Evolutionary conservation across 2,797 vertebrate genomes (phyloP).

Genomic region (Crenuchus spilurus): DNA sequence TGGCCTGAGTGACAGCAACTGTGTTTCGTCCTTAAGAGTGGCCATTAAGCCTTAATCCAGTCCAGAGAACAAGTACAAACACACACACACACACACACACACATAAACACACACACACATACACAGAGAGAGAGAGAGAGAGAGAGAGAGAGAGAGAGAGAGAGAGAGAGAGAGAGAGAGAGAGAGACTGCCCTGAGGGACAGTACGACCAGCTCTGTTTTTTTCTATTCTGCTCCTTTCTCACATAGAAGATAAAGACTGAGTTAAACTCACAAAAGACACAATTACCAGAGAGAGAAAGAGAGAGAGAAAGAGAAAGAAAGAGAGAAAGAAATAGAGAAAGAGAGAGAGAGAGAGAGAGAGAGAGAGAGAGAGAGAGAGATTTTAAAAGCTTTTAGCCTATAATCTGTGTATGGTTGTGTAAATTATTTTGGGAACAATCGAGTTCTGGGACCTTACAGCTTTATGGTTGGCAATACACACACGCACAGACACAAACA

Average conservation of each 20-base stretch:
- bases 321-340: constrained; percentile 36
- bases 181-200: constrained; percentile 57
- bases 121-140: no score
- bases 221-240: constrained; percentile 71
- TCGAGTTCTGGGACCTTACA: background rate
- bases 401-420: background rate
- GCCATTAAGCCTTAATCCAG: constrained; percentile 54
- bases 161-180: no score
- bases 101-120: constrained; percentile 63
- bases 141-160: no score
- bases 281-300: constrained; percentile 69
- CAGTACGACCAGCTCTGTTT: constrained; percentile 70
- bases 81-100: constrained; percentile 12
- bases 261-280: constrained; percentile 77
- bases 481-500: constrained; percentile 34
- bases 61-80: constrained; percentile 27
- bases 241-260: constrained; percentile 66
- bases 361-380: constrained; percentile 32
- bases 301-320: constrained; percentile 41
- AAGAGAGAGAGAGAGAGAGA: constrained; percentile 44
- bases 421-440: background rate
- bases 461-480: constrained; percentile 47
- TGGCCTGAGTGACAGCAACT: constrained; percentile 57
- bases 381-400: constrained; percentile 26
- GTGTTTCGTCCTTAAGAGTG: constrained; percentile 50